Conservation (phyloP, 2,113 vertebrate species). For the Ascaphus truei region DNA sequence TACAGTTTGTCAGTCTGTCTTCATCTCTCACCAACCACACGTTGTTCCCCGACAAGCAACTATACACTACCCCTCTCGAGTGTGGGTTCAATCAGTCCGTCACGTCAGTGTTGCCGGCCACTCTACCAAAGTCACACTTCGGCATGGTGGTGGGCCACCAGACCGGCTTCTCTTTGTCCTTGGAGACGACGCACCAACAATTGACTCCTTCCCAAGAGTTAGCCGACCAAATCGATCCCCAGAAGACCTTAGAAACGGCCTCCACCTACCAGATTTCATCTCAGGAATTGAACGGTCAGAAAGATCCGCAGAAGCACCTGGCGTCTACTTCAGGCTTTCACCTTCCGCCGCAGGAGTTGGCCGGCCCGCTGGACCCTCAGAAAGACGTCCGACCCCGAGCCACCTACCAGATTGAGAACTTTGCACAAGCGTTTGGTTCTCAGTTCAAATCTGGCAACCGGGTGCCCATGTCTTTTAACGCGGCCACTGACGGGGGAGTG, state of each 20-base stretch:
- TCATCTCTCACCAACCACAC: conserved; percentile 86
- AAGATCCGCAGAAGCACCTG: conserved; percentile 83
- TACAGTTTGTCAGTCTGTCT: conserved; percentile 86
- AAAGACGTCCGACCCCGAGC: conserved; percentile 84
- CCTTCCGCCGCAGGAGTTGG: conserved; percentile 84
- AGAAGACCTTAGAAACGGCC: conserved; percentile 78
- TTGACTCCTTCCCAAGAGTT: conserved; percentile 98
- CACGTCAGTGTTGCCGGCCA: conserved; percentile 88
- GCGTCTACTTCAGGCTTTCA: conserved; percentile 79
- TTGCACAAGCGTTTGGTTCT: conserved; percentile 97
- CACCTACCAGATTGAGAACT: conserved; percentile 98
- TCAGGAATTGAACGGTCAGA: conserved; percentile 86
- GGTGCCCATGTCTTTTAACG: conserved; percentile 89
- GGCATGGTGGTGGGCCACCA: conserved; percentile 92
- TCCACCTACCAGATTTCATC: conserved; percentile 82
- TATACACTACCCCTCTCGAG: conserved; percentile 88
- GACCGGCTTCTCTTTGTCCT: conserved; percentile 85
- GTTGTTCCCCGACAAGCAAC: conserved; percentile 91
- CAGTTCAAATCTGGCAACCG: conserved; percentile 96
- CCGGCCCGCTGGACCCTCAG: conserved; percentile 80
- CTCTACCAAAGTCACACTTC: conserved; percentile 92
- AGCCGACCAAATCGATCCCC: conserved; percentile 93
- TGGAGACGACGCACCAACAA: conserved; percentile 93
- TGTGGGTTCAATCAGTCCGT: conserved; percentile 89
- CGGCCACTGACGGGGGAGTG: conserved; percentile 85